A percentile compares a stretch with the other conserved stretches of the same genome.
These are phyloP conservation scores for Drosophila athabasca DNA, from an alignment of 1,140 invertebrate species.

Conservation along the genomic window DNA sequence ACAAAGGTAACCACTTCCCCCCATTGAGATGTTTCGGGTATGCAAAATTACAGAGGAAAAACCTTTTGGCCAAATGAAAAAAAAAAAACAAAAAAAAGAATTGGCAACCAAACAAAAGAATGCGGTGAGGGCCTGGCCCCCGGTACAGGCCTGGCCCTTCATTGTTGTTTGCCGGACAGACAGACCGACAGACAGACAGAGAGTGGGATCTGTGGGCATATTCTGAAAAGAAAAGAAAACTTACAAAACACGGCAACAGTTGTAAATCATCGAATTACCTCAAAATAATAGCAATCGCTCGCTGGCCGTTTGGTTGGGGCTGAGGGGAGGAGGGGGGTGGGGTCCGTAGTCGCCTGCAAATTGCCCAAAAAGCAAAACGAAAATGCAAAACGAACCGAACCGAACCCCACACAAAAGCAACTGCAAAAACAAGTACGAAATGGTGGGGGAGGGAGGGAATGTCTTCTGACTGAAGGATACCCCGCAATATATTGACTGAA, in stretches of 20 bases:
- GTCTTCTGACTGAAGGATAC: slow-evolving; percentile 6
- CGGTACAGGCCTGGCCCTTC: slow-evolving; percentile 61
- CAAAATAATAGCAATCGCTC: slow-evolving; percentile 80
- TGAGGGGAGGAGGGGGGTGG: background rate
- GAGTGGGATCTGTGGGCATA: slow-evolving; percentile 47
- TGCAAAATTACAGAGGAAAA: slow-evolving; percentile 56
- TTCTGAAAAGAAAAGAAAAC: slow-evolving; percentile 73
- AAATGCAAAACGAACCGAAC: slow-evolving; percentile 49
- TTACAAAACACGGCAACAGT: slow-evolving; percentile 80
- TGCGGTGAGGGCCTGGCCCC: slow-evolving; percentile 60
- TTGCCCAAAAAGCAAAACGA: slow-evolving; percentile 59
- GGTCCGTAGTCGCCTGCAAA: slow-evolving; percentile 8
- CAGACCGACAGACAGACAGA: slow-evolving; percentile 23
- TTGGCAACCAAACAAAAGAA: slow-evolving; percentile 76
- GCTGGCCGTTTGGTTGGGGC: slow-evolving; percentile 41
- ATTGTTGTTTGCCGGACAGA: slow-evolving; percentile 44
- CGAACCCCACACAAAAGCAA: slow-evolving; percentile 5
- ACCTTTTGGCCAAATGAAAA: slow-evolving; percentile 4
- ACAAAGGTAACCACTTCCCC: slow-evolving; percentile 55
- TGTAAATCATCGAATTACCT: slow-evolving; percentile 82
- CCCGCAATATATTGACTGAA: background rate
- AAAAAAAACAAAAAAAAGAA: slow-evolving; percentile 42
- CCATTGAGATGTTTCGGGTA: slow-evolving; percentile 47
- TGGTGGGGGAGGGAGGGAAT: too few species aligned
- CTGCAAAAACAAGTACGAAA: background rate